Evolutionary conservation across 2,797 vertebrate genomes (phyloP), one percentile per base, ranked within the genome.

Genomic region (Coracias cyanogaster): DNA sequence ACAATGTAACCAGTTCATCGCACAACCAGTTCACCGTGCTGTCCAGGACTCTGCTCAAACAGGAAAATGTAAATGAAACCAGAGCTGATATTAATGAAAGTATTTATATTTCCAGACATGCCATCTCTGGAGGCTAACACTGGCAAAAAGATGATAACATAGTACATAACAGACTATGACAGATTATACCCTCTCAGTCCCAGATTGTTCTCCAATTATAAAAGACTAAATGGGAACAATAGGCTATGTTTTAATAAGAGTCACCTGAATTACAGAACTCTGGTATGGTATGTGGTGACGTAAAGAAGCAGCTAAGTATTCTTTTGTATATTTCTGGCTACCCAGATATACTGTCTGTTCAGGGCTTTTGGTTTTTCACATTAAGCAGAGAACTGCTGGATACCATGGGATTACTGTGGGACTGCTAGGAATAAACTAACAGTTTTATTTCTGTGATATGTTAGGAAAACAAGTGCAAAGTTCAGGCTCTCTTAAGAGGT

Each of bases 11-110:
- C 58, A 21, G 37, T 66, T 95, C n/a, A 19, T 19, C 13, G 33
- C 60, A 48, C 37, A 41, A 82, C 88, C 45, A 35, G 29, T 84
- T 94, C 80, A 71, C 80, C 77, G 92, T 29, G 55, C 73, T 89
- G 58, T 66, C 52, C 29, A 29, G 81, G 57, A 35, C 80, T 94
- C 51, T 73, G 67, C 37, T 80, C 64, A 48, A 57, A 74, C 70
- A 91, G 79, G 67, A 90, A 89, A 87, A 90, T 66, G 78, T 39
- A 89, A 95, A 96, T 95, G 83, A 96, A 95, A 57, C 39, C 21
- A 74, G 73, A 33, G 49, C 66, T 96, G 85, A 92, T 43, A 22
- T 46, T 74, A 79, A 61, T 65, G 62, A 86, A 77, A 96, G 60
- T 76, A 54, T 82, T 97, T 60, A 4, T 89, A 76, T 93, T 96